Evolutionary conservation across 2,113 vertebrate species (phyloP), one percentile per base, ranked within the genome.

Genomic region (Triplophysa dalaica): DNA sequence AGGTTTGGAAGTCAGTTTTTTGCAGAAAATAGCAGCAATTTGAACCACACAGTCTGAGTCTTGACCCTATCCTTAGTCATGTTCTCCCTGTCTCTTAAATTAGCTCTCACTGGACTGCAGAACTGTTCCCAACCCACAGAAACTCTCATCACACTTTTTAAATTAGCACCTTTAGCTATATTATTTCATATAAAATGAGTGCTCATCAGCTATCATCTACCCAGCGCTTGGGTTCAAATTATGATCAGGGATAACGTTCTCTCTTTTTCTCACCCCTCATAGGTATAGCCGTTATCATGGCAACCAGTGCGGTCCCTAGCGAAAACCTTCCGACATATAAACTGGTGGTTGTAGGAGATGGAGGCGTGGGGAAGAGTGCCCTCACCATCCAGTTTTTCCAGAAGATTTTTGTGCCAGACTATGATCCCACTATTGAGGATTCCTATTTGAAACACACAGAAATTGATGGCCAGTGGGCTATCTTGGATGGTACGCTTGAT

Each of bases 321-420:
- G 97, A 99, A 90, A 98, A 99, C 89, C 94, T 99, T 78, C 97
- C 96, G 84, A 99, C 97, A 0, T 99, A 99, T 87, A 99, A 99
- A 88, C 93, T 99, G 88, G 98, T 99, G 87, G 98, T 99, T 84
- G 97, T 98, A 87, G 98, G 97, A 66, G 98, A 99, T 2, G 98
- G 97, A 0, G 98, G 98, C 0, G 98, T 99, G 70, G 97, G 98
- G 77, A 99, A 99, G 90, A 99, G 97, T 0, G 98, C 98, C 16
- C 96, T 99, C 88, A 99, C 98, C 88, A 99, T 99, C 87, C 98
- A 99, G 83, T 99, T 99, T 87, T 99, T 99, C 91, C 97, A 99
- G 92, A 99, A 99, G 94, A 99, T 99, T 87, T 99, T 99, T 67
- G 98, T 99, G 88, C 97, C 97, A 0, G 98, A 99, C 90, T 99